These are phyloP conservation scores for Cyclophora punctaria DNA, from an alignment of 2,888 invertebrate species.

Conservation along the genomic window DNA sequence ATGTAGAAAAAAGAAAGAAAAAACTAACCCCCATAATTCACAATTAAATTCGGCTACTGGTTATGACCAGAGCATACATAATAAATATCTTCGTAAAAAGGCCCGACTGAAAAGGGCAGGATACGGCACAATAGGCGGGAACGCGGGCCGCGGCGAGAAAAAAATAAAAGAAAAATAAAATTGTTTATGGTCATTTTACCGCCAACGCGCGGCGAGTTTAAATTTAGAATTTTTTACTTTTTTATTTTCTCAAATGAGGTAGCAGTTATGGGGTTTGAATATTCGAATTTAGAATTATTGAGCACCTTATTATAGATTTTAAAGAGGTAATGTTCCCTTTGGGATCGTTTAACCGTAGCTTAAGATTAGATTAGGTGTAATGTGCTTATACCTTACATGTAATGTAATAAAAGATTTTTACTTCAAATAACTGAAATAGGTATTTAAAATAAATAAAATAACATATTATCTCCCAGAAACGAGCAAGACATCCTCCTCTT, in stretches of 20 bases:
- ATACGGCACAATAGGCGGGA: conserved; percentile 63
- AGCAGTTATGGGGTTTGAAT: conserved; percentile 12
- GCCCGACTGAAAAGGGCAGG: conserved; percentile 69
- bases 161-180: conserved; percentile 39
- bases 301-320: no score
- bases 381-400: no score
- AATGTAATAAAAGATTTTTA: no score
- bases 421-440: no score
- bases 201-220: conserved; percentile 64
- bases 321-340: no score
- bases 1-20: conserved; percentile 17
- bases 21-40: conserved; percentile 63
- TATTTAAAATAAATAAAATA: no score
- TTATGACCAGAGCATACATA: conserved; percentile 70
- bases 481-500: no score
- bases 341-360: no score
- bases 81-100: conserved; percentile 74
- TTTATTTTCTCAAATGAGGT: conserved; percentile 18
- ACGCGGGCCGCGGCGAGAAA: conserved; percentile 45
- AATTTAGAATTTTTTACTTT: conserved; percentile 57
- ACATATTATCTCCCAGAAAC: no score
- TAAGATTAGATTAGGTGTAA: no score
- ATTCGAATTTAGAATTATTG: not conserved
- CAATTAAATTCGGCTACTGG: conserved; percentile 73
- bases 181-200: conserved; percentile 70